Evolutionary conservation across 1,140 invertebrate genomes (phyloP).

Genomic region (Zaprionus gabonicus): DNA sequence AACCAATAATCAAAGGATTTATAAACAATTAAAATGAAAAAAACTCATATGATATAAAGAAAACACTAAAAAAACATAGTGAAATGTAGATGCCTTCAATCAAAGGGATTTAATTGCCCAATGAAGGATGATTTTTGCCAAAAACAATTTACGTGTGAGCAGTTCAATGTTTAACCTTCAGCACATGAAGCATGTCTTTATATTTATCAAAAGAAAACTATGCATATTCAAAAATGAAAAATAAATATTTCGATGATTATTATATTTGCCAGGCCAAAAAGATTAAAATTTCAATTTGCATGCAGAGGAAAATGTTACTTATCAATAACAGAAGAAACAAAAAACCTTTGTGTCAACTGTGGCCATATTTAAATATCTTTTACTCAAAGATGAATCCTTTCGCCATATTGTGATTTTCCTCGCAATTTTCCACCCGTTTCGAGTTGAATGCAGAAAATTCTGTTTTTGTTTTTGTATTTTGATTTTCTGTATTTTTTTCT

Average conservation of each 20-base stretch:
- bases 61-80: too few relatives aligned
- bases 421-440: background rate
- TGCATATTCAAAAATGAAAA: background rate
- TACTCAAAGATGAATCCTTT: background rate
- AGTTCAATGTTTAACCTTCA: background rate
- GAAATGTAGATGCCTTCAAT: too few relatives aligned
- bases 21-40: too few relatives aligned
- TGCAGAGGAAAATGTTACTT: background rate
- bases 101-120: too few relatives aligned
- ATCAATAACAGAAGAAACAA: background rate
- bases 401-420: background rate
- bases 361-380: background rate
- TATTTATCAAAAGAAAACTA: background rate
- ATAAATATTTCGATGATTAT: background rate
- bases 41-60: too few relatives aligned
- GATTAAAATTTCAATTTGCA: background rate
- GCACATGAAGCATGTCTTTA: too few relatives aligned
- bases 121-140: background rate
- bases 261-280: background rate
- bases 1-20: too few relatives aligned
- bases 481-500: background rate
- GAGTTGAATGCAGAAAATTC: background rate
- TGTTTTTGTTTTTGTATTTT: constrained; percentile 6
- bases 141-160: background rate
- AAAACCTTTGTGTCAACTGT: background rate